Evolutionary conservation across 2,797 vertebrate genomes (phyloP).

Genomic region (Champsocephalus esox): DNA sequence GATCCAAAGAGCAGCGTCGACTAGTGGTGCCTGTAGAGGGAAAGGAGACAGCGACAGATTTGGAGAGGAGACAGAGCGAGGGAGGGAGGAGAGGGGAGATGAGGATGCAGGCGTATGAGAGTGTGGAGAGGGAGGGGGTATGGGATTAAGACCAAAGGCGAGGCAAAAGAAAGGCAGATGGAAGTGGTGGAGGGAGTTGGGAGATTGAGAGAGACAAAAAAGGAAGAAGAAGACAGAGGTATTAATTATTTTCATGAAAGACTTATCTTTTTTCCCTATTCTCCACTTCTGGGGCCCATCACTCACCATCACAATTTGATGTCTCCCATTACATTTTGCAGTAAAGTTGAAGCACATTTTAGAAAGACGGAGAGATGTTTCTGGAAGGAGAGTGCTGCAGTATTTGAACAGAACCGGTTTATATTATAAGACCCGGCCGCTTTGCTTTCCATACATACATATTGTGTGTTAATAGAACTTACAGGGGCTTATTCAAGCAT

Average conservation of each 20-base stretch:
- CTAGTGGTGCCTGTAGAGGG: conserved; percentile 95
- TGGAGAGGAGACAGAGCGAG: conserved; percentile 42
- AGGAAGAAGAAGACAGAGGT: conserved; percentile 39
- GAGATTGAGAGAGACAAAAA: conserved; percentile 30
- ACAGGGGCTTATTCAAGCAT: conserved; percentile 51
- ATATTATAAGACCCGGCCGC: conserved; percentile 19
- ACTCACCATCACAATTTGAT: conserved; percentile 56
- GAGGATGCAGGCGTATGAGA: conserved; percentile 40
- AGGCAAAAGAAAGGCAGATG: conserved; percentile 64
- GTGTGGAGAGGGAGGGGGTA: conserved; percentile 8
- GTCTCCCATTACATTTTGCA: conserved; percentile 33
- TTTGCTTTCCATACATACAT: conserved; percentile 42
- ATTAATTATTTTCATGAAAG: conserved; percentile 56
- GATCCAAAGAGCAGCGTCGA: conserved; percentile 99
- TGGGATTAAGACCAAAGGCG: conserved; percentile 66
- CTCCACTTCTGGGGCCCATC: conserved; percentile 42
- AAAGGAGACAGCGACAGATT: conserved; percentile 64
- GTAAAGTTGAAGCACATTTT: conserved; percentile 19
- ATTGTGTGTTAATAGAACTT: conserved; percentile 34
- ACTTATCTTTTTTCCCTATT: conserved; percentile 39
- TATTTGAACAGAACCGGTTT: conserved; percentile 39
- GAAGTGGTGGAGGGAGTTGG: conserved; percentile 49
- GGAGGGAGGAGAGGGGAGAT: conserved; percentile 39
- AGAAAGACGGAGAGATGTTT: conserved; percentile 20
- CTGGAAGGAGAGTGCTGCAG: conserved; percentile 36